phyloP scores from a whole-genome alignment of 2,113 vertebrate species.

The Symphodus melops region DNA sequence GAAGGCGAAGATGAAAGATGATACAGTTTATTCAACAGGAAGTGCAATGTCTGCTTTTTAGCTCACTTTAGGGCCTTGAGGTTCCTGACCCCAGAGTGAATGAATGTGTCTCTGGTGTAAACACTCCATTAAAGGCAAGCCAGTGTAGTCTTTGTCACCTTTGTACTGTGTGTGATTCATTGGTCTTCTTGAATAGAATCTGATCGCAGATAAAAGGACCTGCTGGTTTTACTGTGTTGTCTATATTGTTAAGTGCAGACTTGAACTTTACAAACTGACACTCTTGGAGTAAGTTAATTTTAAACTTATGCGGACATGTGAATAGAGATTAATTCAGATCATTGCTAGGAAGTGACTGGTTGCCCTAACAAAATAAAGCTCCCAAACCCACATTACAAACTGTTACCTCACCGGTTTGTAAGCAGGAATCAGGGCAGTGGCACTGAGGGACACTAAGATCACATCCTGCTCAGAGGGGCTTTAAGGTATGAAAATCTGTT shows the following conservation, averaged over 20 bases:
- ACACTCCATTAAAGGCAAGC: slow-evolving; percentile 66
- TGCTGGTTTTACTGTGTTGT: slow-evolving; percentile 4
- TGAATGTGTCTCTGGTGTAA: slow-evolving; percentile 11
- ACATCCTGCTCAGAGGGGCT: slow-evolving; percentile 37
- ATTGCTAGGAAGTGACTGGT: slow-evolving; percentile 23
- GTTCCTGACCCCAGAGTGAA: slow-evolving; percentile 34
- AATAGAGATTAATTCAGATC: slow-evolving; percentile 37
- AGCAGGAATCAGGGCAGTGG: slow-evolving; percentile 33
- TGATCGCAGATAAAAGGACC: background rate
- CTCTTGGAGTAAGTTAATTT: slow-evolving; percentile 6
- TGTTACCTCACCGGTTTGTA: slow-evolving; percentile 50
- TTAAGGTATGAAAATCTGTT: slow-evolving; percentile 49
- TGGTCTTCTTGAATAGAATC: slow-evolving; percentile 3
- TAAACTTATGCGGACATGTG: background rate
- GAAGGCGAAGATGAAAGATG: slow-evolving; percentile 61
- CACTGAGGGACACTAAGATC: slow-evolving; percentile 20
- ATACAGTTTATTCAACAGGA: no score
- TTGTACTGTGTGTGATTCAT: slow-evolving; percentile 42
- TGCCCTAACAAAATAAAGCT: background rate
- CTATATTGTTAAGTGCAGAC: background rate
- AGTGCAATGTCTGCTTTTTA: slow-evolving; percentile 68
- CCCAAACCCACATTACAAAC: slow-evolving; percentile 35
- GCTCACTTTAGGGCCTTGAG: slow-evolving; percentile 38
- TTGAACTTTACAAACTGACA: background rate
- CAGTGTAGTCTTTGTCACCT: slow-evolving; percentile 31